These are phyloP conservation scores for Actinopyga echinites DNA, from an alignment of 53 echinoderm and acorn worm genomes.

Conservation along the genomic window DNA sequence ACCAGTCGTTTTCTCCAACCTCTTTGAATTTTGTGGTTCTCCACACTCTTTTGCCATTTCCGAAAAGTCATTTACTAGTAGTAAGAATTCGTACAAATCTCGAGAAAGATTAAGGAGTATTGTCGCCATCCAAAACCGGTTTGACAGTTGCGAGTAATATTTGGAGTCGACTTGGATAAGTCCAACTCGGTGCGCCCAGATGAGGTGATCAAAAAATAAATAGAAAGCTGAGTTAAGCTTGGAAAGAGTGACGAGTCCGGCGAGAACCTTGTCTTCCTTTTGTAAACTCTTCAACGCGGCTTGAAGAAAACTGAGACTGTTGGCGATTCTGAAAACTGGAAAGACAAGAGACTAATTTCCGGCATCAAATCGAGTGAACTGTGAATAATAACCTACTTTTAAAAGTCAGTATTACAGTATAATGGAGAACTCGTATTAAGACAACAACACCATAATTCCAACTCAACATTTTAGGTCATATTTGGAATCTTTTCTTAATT, in stretches of 20 bases:
- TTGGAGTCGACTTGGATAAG: slow-evolving; percentile 65
- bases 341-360: not conserved
- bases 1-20: not conserved
- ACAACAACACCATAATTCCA: too few species aligned
- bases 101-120: slow-evolving; percentile 77
- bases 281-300: slow-evolving; percentile 76
- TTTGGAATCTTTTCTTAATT: too few species aligned
- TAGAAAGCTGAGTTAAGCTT: slow-evolving; percentile 96
- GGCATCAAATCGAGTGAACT: too few species aligned
- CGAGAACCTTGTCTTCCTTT: slow-evolving; percentile 72
- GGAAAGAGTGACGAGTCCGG: slow-evolving; percentile 79
- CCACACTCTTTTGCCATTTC: slow-evolving; percentile 22
- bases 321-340: slow-evolving; percentile 85
- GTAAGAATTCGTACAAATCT: slow-evolving; percentile 75
- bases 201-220: slow-evolving; percentile 84
- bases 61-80: slow-evolving; percentile 48
- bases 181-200: slow-evolving; percentile 87
- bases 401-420: too few species aligned
- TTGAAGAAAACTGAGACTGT: slow-evolving; percentile 76
- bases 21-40: not conserved
- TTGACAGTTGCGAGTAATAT: slow-evolving; percentile 72
- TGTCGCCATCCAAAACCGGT: slow-evolving; percentile 92
- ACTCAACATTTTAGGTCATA: too few species aligned
- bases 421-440: too few species aligned
- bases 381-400: too few species aligned